Base-by-base conservation (phyloP, 2,113 vertebrate genomes). In the Xiphophorus couchianus region DNA sequence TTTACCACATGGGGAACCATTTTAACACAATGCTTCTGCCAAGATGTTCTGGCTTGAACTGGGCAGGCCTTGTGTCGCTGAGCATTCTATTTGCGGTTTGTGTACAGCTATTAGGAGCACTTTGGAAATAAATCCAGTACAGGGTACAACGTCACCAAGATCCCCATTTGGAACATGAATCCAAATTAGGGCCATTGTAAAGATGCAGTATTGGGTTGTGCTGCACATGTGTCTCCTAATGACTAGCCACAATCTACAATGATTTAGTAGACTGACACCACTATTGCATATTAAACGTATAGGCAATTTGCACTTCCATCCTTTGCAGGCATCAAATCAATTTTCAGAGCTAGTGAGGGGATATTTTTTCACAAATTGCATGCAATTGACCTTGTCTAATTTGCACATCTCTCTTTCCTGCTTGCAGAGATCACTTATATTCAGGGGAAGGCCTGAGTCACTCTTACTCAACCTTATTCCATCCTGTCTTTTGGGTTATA, bases 121-220 rank as follows among this genome's bases (percentile, higher is more conserved):
- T 51, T 77, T 65, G 85, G 66, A 86, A 88, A 92, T 90, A 86
- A 81, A 58, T 33, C 54, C 1, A 28, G 69, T 61, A 62, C 65
- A 75, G 69, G 30, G 19, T 8, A 54, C 11, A 29, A 8, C 1
- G 25, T 67, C 51, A 27, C 73, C 71, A 3, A 37, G 39, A 39
- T 11, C 39, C 35, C 54, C 71, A 78, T 54, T 78, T 84, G 78
- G 35, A 27, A 69, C 58, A 37, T 69, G 58, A 28, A 71, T 82
- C 27, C 30, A 10, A 60, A 60, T 66, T 64, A 12, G 62, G n/a
- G 51, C 33, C 63, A 69, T 82, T 75, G 61, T 78, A 30, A 8
- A n/a, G 66, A 58, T 61, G 29, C 39, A 8, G 61, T 17, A 58
- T 4, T 5, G 66, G 70, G 76, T 82, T 48, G 69, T 70, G 30